These are phyloP conservation scores for Grammomys surdaster DNA, from an alignment of 2,113 vertebrate genomes.

Conservation along the genomic window DNA sequence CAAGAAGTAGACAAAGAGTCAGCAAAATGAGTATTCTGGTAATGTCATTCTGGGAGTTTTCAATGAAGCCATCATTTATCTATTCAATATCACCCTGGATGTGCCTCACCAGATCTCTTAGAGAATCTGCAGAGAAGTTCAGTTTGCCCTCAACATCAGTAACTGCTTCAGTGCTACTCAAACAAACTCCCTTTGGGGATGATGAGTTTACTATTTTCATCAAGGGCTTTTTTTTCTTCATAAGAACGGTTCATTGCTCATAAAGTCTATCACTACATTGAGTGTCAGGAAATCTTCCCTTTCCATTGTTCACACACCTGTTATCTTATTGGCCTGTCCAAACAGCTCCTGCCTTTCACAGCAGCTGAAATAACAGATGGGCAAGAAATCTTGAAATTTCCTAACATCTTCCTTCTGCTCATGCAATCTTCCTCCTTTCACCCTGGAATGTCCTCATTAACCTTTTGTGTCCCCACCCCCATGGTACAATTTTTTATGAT, in stretches of 20 bases:
- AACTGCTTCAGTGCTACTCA: background rate
- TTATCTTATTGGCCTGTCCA: slow-evolving; percentile 77
- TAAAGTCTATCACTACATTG: background rate
- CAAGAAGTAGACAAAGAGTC: background rate
- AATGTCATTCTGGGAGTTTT: background rate
- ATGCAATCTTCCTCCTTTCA: slow-evolving; percentile 54
- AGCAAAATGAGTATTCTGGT: background rate
- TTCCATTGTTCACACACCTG: slow-evolving; percentile 81
- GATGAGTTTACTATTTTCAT: background rate
- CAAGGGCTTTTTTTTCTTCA: background rate
- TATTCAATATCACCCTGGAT: background rate
- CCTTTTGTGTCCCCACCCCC: slow-evolving; percentile 73
- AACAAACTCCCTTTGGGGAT: background rate
- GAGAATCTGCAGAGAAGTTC: slow-evolving; percentile 17
- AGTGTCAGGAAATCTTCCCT: slow-evolving; percentile 64
- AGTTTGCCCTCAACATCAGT: background rate
- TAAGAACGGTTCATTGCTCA: slow-evolving; percentile 9
- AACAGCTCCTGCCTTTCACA: slow-evolving; percentile 61
- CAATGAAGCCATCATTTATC: background rate
- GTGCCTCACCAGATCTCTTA: background rate
- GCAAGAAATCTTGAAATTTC: slow-evolving; percentile 72
- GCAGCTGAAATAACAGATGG: slow-evolving; percentile 87
- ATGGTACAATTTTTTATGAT: slow-evolving; percentile 79
- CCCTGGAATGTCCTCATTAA: slow-evolving; percentile 82
- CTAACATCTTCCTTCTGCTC: slow-evolving; percentile 82